Evolutionary conservation across 2,888 invertebrate genomes (phyloP).

Genomic region (Caenorhabditis japonica): DNA sequence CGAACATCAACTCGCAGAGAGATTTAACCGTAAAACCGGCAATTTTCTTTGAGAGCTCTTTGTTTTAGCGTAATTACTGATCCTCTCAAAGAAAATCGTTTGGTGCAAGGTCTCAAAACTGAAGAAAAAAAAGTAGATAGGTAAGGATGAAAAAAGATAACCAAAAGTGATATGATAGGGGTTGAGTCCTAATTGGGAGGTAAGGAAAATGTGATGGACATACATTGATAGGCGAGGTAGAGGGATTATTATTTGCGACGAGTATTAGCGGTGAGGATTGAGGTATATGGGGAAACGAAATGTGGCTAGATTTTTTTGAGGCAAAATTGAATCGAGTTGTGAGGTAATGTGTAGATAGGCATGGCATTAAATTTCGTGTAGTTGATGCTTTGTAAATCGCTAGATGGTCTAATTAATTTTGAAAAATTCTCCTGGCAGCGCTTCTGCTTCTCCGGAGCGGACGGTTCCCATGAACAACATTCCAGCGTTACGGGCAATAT

Average conservation of each 20-base stretch:
- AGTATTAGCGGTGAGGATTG: slow-evolving; percentile 7
- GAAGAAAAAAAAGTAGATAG: slow-evolving; percentile 3
- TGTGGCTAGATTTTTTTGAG: slow-evolving; percentile 40
- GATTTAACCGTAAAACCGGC: slow-evolving; percentile 39
- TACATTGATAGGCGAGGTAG: slow-evolving; percentile 14
- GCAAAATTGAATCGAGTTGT: slow-evolving; percentile 9
- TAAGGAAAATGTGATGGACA: neutral
- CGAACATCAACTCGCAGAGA: slow-evolving; percentile 49
- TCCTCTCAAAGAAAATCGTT: slow-evolving; percentile 7
- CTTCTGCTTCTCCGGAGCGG: slow-evolving; percentile 63
- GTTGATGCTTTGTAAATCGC: slow-evolving; percentile 6
- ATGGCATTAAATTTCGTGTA: slow-evolving; percentile 31
- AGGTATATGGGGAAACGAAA: slow-evolving; percentile 12
- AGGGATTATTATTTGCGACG: neutral
- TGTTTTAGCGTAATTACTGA: neutral
- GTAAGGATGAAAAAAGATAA: slow-evolving; percentile 30
- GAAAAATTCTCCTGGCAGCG: slow-evolving; percentile 72
- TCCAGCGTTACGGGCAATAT: slow-evolving; percentile 65
- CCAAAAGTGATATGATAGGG: slow-evolving; percentile 55
- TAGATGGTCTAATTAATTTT: slow-evolving; percentile 56
- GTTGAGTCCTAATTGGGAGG: slow-evolving; percentile 19
- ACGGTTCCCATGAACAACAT: slow-evolving; percentile 71
- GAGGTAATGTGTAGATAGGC: slow-evolving; percentile 24
- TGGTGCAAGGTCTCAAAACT: slow-evolving; percentile 31
- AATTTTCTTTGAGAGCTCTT: neutral